phyloP scores from a whole-genome alignment of 1,140 invertebrate genomes.

The Tetragnatha versicolor region DNA sequence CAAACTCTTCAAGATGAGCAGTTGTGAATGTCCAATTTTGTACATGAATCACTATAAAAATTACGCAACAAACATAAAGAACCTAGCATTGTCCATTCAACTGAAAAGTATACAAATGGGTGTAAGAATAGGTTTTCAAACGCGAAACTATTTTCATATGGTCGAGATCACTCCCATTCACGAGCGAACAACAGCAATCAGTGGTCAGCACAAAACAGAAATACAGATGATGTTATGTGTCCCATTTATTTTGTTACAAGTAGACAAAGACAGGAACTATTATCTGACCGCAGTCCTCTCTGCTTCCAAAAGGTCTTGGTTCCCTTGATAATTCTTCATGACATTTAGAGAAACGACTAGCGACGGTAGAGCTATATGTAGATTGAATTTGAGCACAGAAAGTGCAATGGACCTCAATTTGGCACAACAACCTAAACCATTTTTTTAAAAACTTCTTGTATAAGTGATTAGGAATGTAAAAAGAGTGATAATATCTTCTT shows the following conservation, averaged over 20 bases:
- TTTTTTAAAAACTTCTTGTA: neutral
- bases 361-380: conserved; percentile 25
- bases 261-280: conserved; percentile 46
- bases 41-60: neutral
- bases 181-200: conserved; percentile 3
- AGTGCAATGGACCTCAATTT: no score
- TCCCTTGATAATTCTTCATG: conserved; percentile 1
- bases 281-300: conserved; percentile 36
- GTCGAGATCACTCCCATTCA: no score
- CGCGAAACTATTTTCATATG: no score
- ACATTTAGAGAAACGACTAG: conserved; percentile 34
- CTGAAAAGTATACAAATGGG: neutral
- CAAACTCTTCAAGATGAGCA: conserved; percentile 7
- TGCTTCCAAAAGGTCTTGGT: conserved; percentile 21
- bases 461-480: neutral
- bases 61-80: neutral
- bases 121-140: neutral
- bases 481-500: neutral
- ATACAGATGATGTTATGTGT: neutral
- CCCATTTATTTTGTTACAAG: neutral
- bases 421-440: no score
- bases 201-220: neutral
- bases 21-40: neutral
- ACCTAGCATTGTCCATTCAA: neutral
- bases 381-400: conserved; percentile 21